phyloP scores from a whole-genome alignment of 1,140 invertebrate species.

The Trypoxylus dichotomus region DNA sequence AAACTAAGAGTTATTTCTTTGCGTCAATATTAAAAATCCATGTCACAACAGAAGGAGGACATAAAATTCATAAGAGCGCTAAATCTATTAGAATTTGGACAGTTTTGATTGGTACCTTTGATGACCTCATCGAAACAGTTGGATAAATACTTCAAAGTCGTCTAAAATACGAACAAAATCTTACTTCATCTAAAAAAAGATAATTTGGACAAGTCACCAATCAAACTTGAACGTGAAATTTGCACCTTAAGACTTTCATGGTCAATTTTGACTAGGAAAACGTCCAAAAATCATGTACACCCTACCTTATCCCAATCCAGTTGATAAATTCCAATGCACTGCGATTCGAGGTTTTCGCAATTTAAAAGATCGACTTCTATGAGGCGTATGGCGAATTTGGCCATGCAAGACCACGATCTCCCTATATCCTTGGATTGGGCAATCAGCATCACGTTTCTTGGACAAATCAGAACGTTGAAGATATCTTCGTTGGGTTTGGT shows the following conservation, averaged over 20 bases:
- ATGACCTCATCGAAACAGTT: constrained; percentile 32
- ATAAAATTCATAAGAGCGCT: constrained; percentile 44
- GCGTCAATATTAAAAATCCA: constrained; percentile 35
- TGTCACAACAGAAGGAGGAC: constrained; percentile 48
- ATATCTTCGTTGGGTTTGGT: constrained; percentile 31
- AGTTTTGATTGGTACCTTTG: neutral
- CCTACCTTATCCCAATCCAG: constrained; percentile 41
- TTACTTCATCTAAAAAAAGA: neutral
- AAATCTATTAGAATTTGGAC: constrained; percentile 36
- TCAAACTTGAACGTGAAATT: too few relatives aligned
- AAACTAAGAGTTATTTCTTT: neutral
- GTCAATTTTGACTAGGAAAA: too few relatives aligned
- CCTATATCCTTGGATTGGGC: constrained; percentile 23
- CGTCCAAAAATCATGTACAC: too few relatives aligned
- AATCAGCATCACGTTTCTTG: constrained; percentile 42
- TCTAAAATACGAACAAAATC: neutral
- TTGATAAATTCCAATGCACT: constrained; percentile 46
- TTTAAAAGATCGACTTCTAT: constrained; percentile 39
- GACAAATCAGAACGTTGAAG: constrained; percentile 42
- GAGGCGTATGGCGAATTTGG: constrained; percentile 37
- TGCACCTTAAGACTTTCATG: too few relatives aligned
- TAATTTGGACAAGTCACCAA: too few relatives aligned
- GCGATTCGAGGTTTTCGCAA: constrained; percentile 44
- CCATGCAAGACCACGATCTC: constrained; percentile 37
- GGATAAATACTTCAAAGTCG: constrained; percentile 26